Conservation (phyloP, 2,888 invertebrate species). For the Marronus borbonicus region DNA sequence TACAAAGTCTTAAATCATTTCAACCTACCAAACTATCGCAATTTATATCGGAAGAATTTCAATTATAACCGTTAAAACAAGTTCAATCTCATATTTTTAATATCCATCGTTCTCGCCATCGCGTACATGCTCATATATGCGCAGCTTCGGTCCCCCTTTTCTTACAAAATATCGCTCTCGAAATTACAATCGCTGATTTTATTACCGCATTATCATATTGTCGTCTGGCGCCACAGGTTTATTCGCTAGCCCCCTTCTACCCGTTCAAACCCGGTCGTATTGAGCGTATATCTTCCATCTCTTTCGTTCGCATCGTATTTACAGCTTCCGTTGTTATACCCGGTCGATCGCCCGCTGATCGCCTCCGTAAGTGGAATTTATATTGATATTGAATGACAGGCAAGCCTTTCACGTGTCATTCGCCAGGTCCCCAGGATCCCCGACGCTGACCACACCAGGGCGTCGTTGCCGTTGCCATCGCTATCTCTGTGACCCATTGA, state of each 20-base stretch:
- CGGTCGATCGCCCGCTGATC: slow-evolving; percentile 24
- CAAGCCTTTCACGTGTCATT: slow-evolving; percentile 44
- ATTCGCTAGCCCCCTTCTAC: neutral
- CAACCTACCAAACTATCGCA: neutral
- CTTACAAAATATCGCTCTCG: slow-evolving; percentile 4
- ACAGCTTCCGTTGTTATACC: slow-evolving; percentile 2
- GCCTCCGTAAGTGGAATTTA: slow-evolving; percentile 47
- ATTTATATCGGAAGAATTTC: slow-evolving; percentile 8
- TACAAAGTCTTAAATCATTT: too few relatives aligned
- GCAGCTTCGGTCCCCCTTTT: neutral
- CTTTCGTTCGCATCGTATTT: neutral
- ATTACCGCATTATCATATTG: slow-evolving; percentile 49
- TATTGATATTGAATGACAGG: slow-evolving; percentile 48
- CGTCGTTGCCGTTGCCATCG: neutral
- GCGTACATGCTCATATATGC: neutral
- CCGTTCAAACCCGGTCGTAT: neutral
- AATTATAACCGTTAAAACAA: slow-evolving; percentile 8
- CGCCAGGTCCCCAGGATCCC: neutral
- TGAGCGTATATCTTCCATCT: neutral
- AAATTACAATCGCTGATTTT: slow-evolving; percentile 46
- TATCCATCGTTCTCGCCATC: neutral
- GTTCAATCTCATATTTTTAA: neutral
- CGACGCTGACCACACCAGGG: neutral
- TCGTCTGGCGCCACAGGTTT: slow-evolving; percentile 44
- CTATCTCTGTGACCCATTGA: slow-evolving; percentile 6